Conservation (phyloP, 2,888 invertebrate genomes). For the Allolobophora icterica region DNA sequence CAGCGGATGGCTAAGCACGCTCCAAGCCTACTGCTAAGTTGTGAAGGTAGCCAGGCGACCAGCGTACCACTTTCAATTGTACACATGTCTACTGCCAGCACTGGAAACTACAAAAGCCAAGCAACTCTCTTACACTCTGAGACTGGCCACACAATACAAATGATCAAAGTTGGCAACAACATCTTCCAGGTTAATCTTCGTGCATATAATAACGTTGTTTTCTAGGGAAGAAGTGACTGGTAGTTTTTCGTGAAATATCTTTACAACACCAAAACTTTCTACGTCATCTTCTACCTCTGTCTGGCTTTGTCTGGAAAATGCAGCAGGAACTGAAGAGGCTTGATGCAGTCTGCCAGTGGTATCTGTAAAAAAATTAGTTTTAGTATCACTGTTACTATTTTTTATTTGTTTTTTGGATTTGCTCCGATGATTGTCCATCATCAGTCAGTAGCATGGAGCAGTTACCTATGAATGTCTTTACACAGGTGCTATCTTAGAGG, state of each 20-base stretch:
- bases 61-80: background rate
- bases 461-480: too few species aligned
- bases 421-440: background rate
- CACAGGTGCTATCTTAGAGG: too few species aligned
- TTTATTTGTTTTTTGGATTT: background rate
- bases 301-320: background rate
- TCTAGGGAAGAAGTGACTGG: background rate
- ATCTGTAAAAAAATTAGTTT: too few species aligned
- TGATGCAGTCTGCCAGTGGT: background rate
- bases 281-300: background rate
- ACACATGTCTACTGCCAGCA: background rate
- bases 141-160: slow-evolving; percentile 2
- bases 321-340: background rate
- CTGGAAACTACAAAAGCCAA: background rate
- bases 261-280: background rate
- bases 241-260: background rate
- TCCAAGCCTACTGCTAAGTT: slow-evolving; percentile 1
- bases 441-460: background rate
- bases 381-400: background rate
- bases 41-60: slow-evolving; percentile 15
- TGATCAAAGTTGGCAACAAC: slow-evolving; percentile 18
- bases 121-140: background rate
- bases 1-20: slow-evolving; percentile 22
- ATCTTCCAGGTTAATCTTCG: background rate
- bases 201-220: background rate